These are phyloP conservation scores for Periparus ater DNA, from an alignment of 2,797 vertebrate species.

Conservation along the genomic window DNA sequence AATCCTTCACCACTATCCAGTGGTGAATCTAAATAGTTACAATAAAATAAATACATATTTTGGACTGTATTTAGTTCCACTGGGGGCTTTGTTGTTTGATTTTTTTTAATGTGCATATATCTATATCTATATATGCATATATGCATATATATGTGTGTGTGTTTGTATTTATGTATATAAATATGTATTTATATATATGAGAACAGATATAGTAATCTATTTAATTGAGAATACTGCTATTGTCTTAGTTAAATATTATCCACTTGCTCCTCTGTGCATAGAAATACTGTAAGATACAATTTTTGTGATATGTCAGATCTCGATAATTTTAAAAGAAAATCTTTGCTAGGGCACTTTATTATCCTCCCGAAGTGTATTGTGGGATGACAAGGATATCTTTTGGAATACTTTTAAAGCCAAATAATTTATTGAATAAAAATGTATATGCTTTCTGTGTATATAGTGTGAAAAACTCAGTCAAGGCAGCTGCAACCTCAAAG, in stretches of 20 bases:
- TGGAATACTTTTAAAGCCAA: neutral
- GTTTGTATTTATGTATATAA: neutral
- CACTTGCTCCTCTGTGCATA: neutral
- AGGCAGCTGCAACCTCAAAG: neutral
- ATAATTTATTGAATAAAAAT: neutral
- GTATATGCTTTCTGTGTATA: neutral
- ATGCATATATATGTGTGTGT: rapidly evolving
- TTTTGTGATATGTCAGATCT: neutral
- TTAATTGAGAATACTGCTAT: neutral
- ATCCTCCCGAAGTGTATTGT: neutral
- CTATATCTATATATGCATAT: rapidly evolving
- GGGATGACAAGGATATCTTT: neutral
- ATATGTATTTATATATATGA: neutral
- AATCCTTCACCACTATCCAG: neutral
- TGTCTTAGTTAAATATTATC: neutral
- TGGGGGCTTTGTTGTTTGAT: rapidly evolving
- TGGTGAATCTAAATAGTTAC: neutral
- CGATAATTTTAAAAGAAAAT: neutral
- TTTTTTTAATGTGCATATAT: neutral
- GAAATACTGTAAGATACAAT: neutral
- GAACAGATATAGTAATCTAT: neutral
- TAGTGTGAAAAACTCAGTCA: neutral
- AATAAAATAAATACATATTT: neutral
- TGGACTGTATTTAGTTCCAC: neutral
- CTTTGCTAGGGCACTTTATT: neutral